Evolutionary conservation across 2,888 invertebrate species (phyloP).

Genomic region (Pollenia labialis): DNA sequence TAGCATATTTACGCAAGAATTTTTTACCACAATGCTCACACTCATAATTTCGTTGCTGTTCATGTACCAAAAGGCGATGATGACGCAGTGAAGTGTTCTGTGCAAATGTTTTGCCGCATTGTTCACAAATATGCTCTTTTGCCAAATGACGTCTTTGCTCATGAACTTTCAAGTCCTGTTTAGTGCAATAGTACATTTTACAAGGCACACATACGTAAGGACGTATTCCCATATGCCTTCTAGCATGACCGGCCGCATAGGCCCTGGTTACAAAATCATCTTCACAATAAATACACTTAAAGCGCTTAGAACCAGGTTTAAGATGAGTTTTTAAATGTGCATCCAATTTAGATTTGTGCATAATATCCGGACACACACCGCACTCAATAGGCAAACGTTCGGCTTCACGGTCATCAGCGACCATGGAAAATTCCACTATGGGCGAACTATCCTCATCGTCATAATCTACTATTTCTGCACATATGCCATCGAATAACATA

Average conservation of each 20-base stretch:
- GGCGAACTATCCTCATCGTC: constrained; percentile 71
- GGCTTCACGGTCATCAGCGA: constrained; percentile 65
- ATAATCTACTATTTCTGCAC: constrained; percentile 72
- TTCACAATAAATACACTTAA: constrained; percentile 69
- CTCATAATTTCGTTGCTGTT: constrained; percentile 68
- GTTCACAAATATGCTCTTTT: constrained; percentile 71
- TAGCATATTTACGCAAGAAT: constrained; percentile 69
- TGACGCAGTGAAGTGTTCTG: constrained; percentile 67
- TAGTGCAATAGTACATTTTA: constrained; percentile 72
- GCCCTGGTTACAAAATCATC: constrained; percentile 71
- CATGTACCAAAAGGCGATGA: constrained; percentile 64
- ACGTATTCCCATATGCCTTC: constrained; percentile 70
- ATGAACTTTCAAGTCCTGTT: constrained; percentile 70
- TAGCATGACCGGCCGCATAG: constrained; percentile 70
- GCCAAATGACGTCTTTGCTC: constrained; percentile 68
- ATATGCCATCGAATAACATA: constrained; percentile 69
- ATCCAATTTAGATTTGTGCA: constrained; percentile 68
- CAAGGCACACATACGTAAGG: constrained; percentile 71
- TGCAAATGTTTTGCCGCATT: constrained; percentile 71
- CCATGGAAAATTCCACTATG: constrained; percentile 72
- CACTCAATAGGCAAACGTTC: constrained; percentile 68
- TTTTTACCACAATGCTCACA: constrained; percentile 69
- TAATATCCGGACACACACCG: constrained; percentile 71
- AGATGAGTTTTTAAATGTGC: constrained; percentile 67
- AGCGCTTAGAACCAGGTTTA: constrained; percentile 64